Conservation (phyloP, 2,113 vertebrate species). For the Cyanoderma ruficeps region DNA sequence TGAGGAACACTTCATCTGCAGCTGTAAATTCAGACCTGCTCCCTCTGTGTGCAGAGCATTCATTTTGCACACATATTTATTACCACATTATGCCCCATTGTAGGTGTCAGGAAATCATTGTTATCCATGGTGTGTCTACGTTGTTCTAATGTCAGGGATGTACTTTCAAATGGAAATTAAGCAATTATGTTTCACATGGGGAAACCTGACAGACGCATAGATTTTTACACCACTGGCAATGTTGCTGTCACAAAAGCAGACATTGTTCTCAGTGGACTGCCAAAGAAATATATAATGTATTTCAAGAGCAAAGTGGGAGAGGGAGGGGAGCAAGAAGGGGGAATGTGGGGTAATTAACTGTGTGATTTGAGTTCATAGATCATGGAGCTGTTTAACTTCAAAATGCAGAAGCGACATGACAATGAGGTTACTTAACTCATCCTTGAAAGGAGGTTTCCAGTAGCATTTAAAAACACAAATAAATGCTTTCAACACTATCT, state of each 20-base stretch:
- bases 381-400: constrained; percentile 66
- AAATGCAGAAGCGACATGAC: constrained; percentile 51
- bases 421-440: constrained; percentile 52
- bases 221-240: constrained; percentile 75
- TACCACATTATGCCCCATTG: constrained; percentile 55
- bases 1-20: constrained; percentile 69
- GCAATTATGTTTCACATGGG: constrained; percentile 76
- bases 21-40: constrained; percentile 73
- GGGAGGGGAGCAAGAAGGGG: constrained; percentile 12
- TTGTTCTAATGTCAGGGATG: constrained; percentile 72
- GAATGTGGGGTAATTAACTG: constrained; percentile 69
- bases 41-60: constrained; percentile 33
- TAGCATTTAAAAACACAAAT: background rate
- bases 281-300: constrained; percentile 74
- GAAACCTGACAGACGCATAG: constrained; percentile 75
- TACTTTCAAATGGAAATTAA: constrained; percentile 83
- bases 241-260: constrained; percentile 70
- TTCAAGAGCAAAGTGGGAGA: constrained; percentile 45
- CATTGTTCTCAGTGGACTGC: constrained; percentile 61
- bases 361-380: constrained; percentile 69
- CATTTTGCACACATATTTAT: constrained; percentile 64
- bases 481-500: background rate
- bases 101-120: constrained; percentile 77
- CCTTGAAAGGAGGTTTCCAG: background rate
- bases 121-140: constrained; percentile 68